phyloP scores from a whole-genome alignment of 2,113 vertebrate species.

The Cepphus grylle region DNA sequence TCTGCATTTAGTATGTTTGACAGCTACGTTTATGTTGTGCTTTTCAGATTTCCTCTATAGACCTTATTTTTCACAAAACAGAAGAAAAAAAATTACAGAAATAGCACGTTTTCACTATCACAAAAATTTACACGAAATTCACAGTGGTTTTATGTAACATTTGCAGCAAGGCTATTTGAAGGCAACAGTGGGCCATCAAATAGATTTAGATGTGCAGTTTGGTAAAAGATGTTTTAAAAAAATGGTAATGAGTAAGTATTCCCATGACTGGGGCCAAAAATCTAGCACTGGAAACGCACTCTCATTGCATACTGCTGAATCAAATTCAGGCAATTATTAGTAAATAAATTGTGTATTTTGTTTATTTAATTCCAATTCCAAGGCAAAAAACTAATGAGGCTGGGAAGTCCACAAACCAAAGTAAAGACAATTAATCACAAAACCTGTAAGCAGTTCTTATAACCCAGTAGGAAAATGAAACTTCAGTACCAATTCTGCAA shows the following conservation, averaged over 20 bases:
- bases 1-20: neutral
- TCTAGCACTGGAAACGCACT: neutral
- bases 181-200: neutral
- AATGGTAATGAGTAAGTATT: fast-evolving
- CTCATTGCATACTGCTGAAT: neutral
- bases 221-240: neutral
- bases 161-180: neutral
- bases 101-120: fast-evolving
- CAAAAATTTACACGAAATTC: neutral
- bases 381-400: neutral
- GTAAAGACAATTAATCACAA: neutral
- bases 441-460: neutral
- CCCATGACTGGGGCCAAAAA: neutral
- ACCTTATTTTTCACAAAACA: neutral
- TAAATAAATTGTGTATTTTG: fast-evolving
- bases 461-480: neutral
- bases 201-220: neutral
- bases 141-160: fast-evolving
- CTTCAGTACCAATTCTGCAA: neutral
- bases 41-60: neutral
- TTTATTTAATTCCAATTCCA: neutral
- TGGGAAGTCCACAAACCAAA: neutral
- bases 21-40: neutral
- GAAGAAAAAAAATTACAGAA: neutral
- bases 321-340: neutral